Evolutionary conservation across 2,888 invertebrate genomes (phyloP), one percentile per base, ranked within the genome.

Genomic region (Suillia variegata): DNA sequence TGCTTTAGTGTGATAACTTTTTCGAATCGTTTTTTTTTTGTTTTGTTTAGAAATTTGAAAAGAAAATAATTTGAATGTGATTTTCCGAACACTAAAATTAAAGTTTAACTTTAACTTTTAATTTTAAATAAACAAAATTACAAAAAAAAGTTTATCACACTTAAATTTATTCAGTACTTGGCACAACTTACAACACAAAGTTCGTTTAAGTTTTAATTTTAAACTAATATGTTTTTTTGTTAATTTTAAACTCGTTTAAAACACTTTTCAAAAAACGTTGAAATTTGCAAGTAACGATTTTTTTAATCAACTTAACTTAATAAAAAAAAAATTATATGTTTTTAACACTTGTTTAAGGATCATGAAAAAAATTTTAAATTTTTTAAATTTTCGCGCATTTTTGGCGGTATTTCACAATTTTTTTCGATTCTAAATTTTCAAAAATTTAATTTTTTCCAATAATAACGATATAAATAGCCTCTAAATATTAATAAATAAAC

Each of bases 91-190:
- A n/a, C 38, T 17, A 53, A 62, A 61, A 61, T 53, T 22, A 59
- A 61, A 55, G 21, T 54, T 38, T 51, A 15, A 62, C 42, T 48
- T 51, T 21, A 58, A 48, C 38, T 45, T 66, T 65, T 55, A 58
- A 57, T 58, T 60, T 61, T n/a, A 22, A 21, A 24, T 58, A 53
- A n/a, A 42, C 21, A 55, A 17, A 38, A 15, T 24, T 22, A 21
- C 20, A 59, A 60, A 58, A 58, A 73, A 74, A 71, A 77, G 72
- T 73, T 79, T 79, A 81, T 79, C 80, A 81, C 81, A 82, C 80
- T 77, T 78, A 79, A 75, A 76, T 73, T 75, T 73, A 74, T 73
- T 80, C 78, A 79, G 81, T 80, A 80, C 82, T 82, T 82, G 81
- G 81, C 81, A 82, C 81, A 79, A 76, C 78, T 78, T 76, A 76